phyloP scores from a whole-genome alignment of 2,113 vertebrate genomes.

The Cariama cristata region DNA sequence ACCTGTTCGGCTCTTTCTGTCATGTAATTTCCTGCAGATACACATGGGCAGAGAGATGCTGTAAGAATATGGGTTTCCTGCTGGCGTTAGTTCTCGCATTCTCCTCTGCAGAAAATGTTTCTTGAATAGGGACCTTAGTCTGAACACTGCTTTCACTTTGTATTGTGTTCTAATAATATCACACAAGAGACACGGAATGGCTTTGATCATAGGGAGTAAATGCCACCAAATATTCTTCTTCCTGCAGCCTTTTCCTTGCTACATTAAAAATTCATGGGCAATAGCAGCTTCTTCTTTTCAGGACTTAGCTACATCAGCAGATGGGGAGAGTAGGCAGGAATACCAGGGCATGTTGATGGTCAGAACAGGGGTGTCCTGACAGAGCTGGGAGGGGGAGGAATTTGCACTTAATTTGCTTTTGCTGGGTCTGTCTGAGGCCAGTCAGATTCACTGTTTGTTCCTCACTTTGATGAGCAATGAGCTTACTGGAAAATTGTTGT shows the following conservation, averaged over 20 bases:
- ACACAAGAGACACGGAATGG: conserved; percentile 40
- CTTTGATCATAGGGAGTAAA: conserved; percentile 59
- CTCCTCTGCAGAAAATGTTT: background rate
- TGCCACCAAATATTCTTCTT: conserved; percentile 54
- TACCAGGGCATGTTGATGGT: background rate
- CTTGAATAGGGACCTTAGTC: background rate
- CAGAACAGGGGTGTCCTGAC: conserved; percentile 23
- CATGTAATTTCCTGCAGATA: background rate
- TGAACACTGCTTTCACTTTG: background rate
- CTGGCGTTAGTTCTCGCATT: background rate
- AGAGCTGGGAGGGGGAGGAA: background rate
- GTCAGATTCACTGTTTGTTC: background rate
- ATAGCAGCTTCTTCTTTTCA: conserved; percentile 29
- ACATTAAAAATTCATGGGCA: conserved; percentile 54
- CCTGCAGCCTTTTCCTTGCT: conserved; percentile 32
- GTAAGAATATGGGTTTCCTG: background rate
- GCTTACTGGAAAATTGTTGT: background rate
- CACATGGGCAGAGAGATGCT: background rate
- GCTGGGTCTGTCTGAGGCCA: background rate
- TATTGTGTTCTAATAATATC: conserved; percentile 60
- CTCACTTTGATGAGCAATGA: background rate
- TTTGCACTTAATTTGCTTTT: conserved; percentile 16
- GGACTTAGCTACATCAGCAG: conserved; percentile 43
- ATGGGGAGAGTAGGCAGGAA: conserved; percentile 24
- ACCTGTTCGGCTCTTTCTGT: background rate